Base-by-base conservation (phyloP, 1,140 invertebrate species). In the Saxidomus purpurata region DNA sequence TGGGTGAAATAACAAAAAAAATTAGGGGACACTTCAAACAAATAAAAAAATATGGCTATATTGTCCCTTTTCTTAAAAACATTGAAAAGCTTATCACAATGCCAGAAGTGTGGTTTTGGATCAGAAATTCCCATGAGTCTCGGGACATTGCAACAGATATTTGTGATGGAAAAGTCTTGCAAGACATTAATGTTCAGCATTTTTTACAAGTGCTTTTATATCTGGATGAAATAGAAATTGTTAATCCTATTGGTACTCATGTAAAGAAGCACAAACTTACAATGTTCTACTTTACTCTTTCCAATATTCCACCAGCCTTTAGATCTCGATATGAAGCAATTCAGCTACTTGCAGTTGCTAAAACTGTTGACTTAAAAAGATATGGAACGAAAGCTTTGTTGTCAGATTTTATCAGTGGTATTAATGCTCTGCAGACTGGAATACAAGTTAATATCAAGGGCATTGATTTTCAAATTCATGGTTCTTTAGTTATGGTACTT, bases 211-310 rank as follows among this genome's bases (percentile, higher is more conserved):
- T 67, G 28, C 6, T 67, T 8, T 28, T 67, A 4, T 67, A 67
- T 28, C 2, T 67, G 25, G 61, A 67, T 67, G 61, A 67, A 31
- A 67, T 67, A 31, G 61, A 67, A 67, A 67, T 67, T 67, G 61
- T 67, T 3, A 67, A 67, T 67, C 61, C 61, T 9, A 67, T 67
- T 67, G 61, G 61, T 9, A 67, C 25, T 19, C 61, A 67, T 31
- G 28, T 34, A 31, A 67, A 67, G n/a, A 67, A 67, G 19, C 61
- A 67, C 19, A 67, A 67, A 13, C 25, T 31, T 67, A 67, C 25
- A 4, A 67, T 67, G 61, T 31, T 67, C 9, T 67, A 67, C 17
- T 67, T 67, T 31, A 8, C 61, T 2, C 6, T 67, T 28, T n/a
- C 61, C 11, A 67, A 67, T 31, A 67, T 67, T 67, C 61, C 61